Evolutionary conservation across 1,140 invertebrate genomes (phyloP), one percentile per base, ranked within the genome.

Genomic region (Phthorimaea operculella): DNA sequence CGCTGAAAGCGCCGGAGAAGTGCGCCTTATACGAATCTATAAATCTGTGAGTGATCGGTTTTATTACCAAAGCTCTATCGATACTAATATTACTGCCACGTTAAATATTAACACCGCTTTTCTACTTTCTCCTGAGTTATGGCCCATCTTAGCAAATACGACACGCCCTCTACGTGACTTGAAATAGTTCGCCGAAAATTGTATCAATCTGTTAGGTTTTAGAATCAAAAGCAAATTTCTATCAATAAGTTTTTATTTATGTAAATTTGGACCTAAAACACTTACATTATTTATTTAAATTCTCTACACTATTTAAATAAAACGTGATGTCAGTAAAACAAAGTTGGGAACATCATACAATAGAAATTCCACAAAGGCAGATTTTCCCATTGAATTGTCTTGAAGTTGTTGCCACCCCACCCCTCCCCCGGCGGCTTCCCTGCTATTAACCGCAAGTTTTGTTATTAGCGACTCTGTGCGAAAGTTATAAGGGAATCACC

Each of bases 381-480:
- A 79, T 82, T 80, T 79, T 76, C 74, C 74, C 72, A 79, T 79
- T 79, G 74, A 82, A 79, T 77, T 79, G 72, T 76, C 72, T 76
- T 63, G 68, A 77, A 79, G 66, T 74, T 73, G 21, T 28, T 64
- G 66, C 60, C 55, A 42, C 50, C 59, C 59, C 62, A 49, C 36
- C 49, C 67, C 56, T 34, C 51, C 63, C 11, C 60, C 55, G 57
- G 5, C 51, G 44, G 18, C 57, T n/a, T 36, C 60, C 33, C 57
- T 54, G 68, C 72, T 74, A 76, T 77, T 75, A 79, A 77, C 76
- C 74, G 61, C 76, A 79, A 82, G 76, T 76, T 79, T 77, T 71
- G 74, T 77, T 82, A 82, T 77, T 75, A 78, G 70, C 69, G 63
- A 72, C 76, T 76, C 62, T 70, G 71, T 70, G 74, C 62, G 64